Conservation (phyloP, 2,888 invertebrate genomes). For the Rhamphomyia laevipes region DNA sequence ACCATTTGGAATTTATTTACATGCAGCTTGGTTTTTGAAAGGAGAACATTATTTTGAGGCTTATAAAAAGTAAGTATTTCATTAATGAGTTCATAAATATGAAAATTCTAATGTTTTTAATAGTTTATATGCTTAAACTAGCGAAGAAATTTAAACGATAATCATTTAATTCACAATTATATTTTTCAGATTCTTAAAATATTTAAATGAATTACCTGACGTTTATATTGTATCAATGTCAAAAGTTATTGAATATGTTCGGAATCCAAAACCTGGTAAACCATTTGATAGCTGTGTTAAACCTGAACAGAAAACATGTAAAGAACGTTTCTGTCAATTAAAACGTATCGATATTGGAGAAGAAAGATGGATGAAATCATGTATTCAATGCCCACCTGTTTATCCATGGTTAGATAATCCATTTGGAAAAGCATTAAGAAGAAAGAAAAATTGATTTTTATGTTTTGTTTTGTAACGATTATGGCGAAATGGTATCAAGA, state of each 20-base stretch:
- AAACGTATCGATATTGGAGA: conserved; percentile 26
- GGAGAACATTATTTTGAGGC: conserved; percentile 40
- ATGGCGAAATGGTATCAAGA: no score
- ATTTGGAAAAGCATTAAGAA: conserved; percentile 26
- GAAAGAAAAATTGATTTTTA: not conserved
- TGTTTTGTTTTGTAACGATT: no score
- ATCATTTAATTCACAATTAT: conserved; percentile 6
- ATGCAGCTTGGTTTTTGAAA: conserved; percentile 49
- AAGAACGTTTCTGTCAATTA: conserved; percentile 25
- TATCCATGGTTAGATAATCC: conserved; percentile 48
- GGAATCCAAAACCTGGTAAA: conserved; percentile 26
- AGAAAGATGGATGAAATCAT: conserved; percentile 41
- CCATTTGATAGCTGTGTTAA: conserved; percentile 28
- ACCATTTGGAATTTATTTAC: conserved; percentile 55
- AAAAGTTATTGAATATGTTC: conserved; percentile 28
- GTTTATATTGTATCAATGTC: conserved; percentile 44
- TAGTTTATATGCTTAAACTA: not conserved
- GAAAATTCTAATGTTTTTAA: no score
- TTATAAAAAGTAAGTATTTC: conserved; percentile 35
- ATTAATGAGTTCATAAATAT: no score
- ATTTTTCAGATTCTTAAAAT: conserved; percentile 43
- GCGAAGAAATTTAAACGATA: not conserved
- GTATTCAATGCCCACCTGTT: conserved; percentile 39
- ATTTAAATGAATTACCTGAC: conserved; percentile 42
- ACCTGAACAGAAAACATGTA: conserved; percentile 23